Evolutionary conservation across 2,113 vertebrate genomes (phyloP), one percentile per base, ranked within the genome.

Genomic region (Rutilus rutilus): DNA sequence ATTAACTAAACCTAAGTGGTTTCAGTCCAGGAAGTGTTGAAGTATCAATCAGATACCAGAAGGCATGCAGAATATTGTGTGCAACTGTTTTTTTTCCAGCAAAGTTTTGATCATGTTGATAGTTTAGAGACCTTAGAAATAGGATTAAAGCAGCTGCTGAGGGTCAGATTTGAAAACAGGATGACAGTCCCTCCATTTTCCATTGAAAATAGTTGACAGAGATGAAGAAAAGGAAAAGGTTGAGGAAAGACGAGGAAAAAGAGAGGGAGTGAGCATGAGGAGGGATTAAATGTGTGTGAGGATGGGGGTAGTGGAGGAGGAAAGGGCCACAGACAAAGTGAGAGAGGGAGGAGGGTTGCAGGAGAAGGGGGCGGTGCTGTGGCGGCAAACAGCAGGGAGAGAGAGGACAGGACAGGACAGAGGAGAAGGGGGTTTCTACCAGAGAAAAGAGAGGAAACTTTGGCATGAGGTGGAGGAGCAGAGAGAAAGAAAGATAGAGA

Each of bases 391-490:
- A 75, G 80, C 54, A 65, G 47, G 62, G 76, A 80, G 59, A 60
- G 47, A 79, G 50, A 80, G 82, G 65, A 87, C 64, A 88, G 80
- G 80, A 83, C 67, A 69, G 79, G 84, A 80, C 27, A 65, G 27
- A 78, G 82, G 78, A 82, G 78, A 78, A 84, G 90, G 93, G 93
- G 92, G 90, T 91, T 86, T 85, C 85, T 89, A 86, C 90, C 71
- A 33, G 89, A 91, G 91, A 87, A 86, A 77, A 87, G 75, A 87
- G 81, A 89, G 86, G 78, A 87, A 89, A 90, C 88, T 90, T 90
- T 88, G 85, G 85, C 62, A 65, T 62, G 82, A 86, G 36, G 76
- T 78, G 85, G 42, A 91, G 88, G 88, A 89, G 88, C 87, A 54
- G 25, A 82, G 87, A 64, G n/a, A 85, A 75, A 45, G 75, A 79